phyloP scores from a whole-genome alignment of 2,797 vertebrate species.

The Acanthurus leucopareius region DNA sequence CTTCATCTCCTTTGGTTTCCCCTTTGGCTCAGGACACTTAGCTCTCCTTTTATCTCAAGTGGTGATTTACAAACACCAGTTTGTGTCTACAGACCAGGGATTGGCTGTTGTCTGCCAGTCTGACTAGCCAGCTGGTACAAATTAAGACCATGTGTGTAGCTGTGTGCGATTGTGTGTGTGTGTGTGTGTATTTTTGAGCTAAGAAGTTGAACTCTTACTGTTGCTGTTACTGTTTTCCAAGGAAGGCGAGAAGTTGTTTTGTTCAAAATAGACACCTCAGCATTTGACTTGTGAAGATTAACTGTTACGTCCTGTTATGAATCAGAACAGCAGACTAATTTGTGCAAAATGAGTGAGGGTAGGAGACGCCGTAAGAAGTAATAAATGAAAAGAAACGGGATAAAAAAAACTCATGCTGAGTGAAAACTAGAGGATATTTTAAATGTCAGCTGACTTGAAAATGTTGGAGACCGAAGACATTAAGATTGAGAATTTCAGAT shows the following conservation, averaged over 20 bases:
- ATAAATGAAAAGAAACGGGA: not conserved
- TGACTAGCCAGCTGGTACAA: constrained; percentile 77
- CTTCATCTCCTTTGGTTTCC: constrained; percentile 67
- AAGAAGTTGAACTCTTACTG: constrained; percentile 63
- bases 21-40: constrained; percentile 65
- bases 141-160: constrained; percentile 74
- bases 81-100: constrained; percentile 72
- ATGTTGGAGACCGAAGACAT: no score
- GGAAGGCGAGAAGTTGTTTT: constrained; percentile 55
- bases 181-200: constrained; percentile 49
- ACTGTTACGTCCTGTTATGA: constrained; percentile 15
- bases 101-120: constrained; percentile 73
- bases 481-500: no score
- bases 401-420: no score
- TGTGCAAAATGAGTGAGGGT: not conserved
- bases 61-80: constrained; percentile 84
- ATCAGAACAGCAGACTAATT: constrained; percentile 3
- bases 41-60: constrained; percentile 80
- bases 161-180: constrained; percentile 45
- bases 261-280: constrained; percentile 55
- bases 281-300: constrained; percentile 31
- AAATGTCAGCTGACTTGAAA: no score
- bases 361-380: constrained; percentile 1
- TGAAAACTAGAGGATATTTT: no score
- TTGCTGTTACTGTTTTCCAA: constrained; percentile 62